Evolutionary conservation across 2,797 vertebrate genomes (phyloP), one percentile per base, ranked within the genome.

Genomic region (Hemibagrus guttatus): DNA sequence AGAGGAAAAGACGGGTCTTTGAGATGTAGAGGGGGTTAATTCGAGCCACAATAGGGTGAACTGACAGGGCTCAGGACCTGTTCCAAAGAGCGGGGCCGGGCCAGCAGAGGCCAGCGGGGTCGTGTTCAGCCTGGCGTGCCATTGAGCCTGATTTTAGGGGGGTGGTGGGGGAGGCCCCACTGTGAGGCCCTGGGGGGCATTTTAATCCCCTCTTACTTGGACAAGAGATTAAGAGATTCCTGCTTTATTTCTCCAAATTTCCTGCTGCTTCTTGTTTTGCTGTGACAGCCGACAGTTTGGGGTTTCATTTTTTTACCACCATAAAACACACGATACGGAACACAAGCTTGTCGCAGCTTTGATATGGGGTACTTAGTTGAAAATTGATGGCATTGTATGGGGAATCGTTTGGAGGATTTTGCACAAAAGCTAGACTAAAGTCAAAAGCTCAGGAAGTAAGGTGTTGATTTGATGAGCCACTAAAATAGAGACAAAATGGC

Each of bases 171-270:
- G 87, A 86, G 87, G 88, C 84, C 90, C 89, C 46, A 85, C 90
- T 91, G 91, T 89, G 89, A 90, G 90, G 75, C 89, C 66, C 85
- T 88, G 85, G 90, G 91, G 89, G 89, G 91, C 81, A 90, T 90
- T 89, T 90, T 92, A 92, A 92, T 92, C 90, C 90, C 89, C 90
- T 89, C 89, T 91, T 91, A 92, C 91, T 90, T 89, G 89, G 90
- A 92, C 91, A 92, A 92, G 91, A 92, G 91, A 91, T 91, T 92
- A 92, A 90, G 89, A 91, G 91, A 90, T 90, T 91, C 90, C 89
- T 89, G 89, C 90, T 91, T 92, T 92, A 90, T 92, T 92, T 91
- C 83, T 87, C 86, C 83, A 88, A 86, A 89, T 87, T 63, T 91
- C 90, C 90, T 81, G 91, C 91, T 90, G 91, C 85, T 91, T 85